Evolutionary conservation across 2,113 vertebrate genomes (phyloP), one percentile per base, ranked within the genome.

Genomic region (Polypterus senegalus): DNA sequence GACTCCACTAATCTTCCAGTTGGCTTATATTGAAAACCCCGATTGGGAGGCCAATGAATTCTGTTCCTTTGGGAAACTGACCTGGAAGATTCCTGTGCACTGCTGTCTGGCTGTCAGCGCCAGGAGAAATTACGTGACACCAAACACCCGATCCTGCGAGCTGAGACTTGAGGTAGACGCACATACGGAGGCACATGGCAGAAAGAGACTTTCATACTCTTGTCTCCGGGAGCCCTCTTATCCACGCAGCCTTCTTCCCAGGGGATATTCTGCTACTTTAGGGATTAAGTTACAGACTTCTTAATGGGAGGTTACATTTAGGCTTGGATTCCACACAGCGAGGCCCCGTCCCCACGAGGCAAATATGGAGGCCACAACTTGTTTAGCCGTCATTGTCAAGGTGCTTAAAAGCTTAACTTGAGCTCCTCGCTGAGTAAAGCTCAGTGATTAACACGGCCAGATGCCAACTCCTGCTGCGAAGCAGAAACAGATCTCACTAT

Each of bases 41-140:
- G 27, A 27, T 27, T 27, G 27, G 27, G 27, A 27, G 27, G 27
- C 27, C 27, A 27, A 27, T 27, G 27, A 27, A 27, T 27, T 27
- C 27, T 27, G 27, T 27, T 69, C 5, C 69, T 76, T 80, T 76
- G 74, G 75, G 75, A 81, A 82, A 69, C 51, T 48, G 64, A 69
- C 62, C 69, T 70, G 67, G 59, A 65, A 10, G 61, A 68, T 67
- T 68, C 70, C 60, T 69, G 72, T 62, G 65, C 62, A 71, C 61
- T 72, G 76, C 80, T 71, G 79, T 79, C 75, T 71, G 62, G 76
- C 81, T 88, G 83, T 86, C 86, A 86, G 79, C 83, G 82, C 80
- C 70, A 74, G 71, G 69, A 78, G 75, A 86, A 86, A 86, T 85
- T 76, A 86, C 82, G 77, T 85, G 81, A 86, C 83, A 85, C 85